Evolutionary conservation across 2,113 vertebrate genomes (phyloP).

Genomic region (Chroicocephalus ridibundus): DNA sequence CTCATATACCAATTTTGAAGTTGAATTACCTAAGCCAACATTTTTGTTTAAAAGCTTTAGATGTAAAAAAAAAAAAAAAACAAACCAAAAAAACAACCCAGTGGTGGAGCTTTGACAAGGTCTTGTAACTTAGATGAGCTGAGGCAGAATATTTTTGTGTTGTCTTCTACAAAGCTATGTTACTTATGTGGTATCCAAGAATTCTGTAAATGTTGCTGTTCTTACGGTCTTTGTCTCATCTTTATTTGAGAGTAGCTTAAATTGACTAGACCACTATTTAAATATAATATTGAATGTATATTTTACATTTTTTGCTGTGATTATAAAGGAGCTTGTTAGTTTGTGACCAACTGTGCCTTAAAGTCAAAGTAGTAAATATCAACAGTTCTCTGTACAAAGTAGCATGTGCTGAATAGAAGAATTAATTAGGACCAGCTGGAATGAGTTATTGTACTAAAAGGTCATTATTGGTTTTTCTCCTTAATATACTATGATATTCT

Average conservation of each 20-base stretch:
- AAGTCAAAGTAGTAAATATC: not conserved
- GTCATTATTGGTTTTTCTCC: constrained; percentile 36
- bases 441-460: constrained; percentile 23
- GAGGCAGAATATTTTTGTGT: not conserved
- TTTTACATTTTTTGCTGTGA: not conserved
- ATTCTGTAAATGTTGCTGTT: not conserved
- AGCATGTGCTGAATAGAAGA: not conserved
- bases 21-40: not conserved
- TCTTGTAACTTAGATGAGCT: not conserved
- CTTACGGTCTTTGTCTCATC: not conserved
- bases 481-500: not conserved
- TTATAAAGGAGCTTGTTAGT: not conserved
- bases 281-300: not conserved
- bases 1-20: not conserved
- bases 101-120: not conserved
- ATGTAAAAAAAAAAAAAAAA: not conserved
- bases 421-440: constrained; percentile 36
- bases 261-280: not conserved
- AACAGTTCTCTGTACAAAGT: not conserved
- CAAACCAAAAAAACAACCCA: not conserved
- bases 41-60: not conserved
- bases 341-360: not conserved
- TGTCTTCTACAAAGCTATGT: not conserved
- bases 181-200: not conserved
- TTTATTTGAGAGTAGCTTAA: not conserved